Percentiles rank a stretch among this genome's conserved stretches.
These are phyloP conservation scores for Axea sp. DNA, from an alignment of 2,888 invertebrate genomes.

Conservation along the genomic window DNA sequence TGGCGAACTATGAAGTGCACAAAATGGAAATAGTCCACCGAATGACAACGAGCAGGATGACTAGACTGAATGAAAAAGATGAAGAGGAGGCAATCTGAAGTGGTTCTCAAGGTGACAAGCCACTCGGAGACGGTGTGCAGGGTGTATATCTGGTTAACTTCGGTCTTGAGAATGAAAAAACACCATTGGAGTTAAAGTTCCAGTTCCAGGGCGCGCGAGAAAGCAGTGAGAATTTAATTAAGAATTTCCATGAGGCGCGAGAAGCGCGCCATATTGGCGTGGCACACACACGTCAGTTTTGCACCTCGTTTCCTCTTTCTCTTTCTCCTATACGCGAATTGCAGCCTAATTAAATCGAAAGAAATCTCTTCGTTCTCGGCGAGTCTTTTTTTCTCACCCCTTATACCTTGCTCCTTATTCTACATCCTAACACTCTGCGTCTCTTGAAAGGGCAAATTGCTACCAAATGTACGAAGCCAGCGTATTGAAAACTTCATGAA, in stretches of 20 bases:
- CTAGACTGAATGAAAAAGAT: constrained; percentile 21
- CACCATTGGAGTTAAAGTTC: constrained; percentile 62
- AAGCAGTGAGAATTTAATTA: constrained; percentile 75
- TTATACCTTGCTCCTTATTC: constrained; percentile 32
- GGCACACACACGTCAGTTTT: constrained; percentile 70
- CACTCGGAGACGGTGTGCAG: constrained; percentile 31
- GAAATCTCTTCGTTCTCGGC: constrained; percentile 67
- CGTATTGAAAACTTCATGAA: constrained; percentile 54
- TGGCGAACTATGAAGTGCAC: constrained; percentile 37
- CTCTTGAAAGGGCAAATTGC: constrained; percentile 47
- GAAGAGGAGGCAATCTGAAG: constrained; percentile 55
- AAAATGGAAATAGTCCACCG: constrained; percentile 50
- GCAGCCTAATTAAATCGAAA: constrained; percentile 75
- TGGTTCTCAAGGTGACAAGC: constrained; percentile 54
- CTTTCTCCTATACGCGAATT: constrained; percentile 44
- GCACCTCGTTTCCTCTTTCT: constrained; percentile 21
- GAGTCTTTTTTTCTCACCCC: constrained; percentile 29
- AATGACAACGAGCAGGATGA: constrained; percentile 39
- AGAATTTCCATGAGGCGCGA: constrained; percentile 71
- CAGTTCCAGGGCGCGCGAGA: constrained; percentile 54
- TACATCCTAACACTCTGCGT: constrained; percentile 22
- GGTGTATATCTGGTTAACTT: constrained; percentile 57
- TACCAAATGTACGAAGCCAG: constrained; percentile 61
- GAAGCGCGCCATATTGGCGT: constrained; percentile 64
- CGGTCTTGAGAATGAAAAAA: constrained; percentile 59